These are phyloP conservation scores for Drosophila nannoptera DNA, from an alignment of 1,140 invertebrate species.

Conservation along the genomic window DNA sequence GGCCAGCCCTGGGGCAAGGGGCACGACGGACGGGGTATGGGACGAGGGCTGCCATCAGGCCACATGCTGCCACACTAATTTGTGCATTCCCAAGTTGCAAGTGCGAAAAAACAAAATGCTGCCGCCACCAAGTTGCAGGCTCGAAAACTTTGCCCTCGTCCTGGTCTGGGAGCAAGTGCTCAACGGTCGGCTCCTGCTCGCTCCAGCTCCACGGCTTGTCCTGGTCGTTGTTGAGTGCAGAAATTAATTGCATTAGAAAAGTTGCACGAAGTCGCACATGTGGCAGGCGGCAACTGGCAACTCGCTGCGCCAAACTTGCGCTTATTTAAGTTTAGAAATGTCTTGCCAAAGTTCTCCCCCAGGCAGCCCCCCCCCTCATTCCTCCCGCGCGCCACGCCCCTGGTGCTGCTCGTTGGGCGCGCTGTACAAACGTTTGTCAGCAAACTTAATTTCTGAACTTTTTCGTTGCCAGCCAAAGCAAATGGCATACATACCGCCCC, in stretches of 20 bases:
- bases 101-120: conserved; percentile 68
- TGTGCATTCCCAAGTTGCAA: conserved; percentile 70
- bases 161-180: background rate
- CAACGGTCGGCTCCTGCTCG: background rate
- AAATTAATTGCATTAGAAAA: conserved; percentile 78
- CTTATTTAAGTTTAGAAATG: conserved; percentile 77
- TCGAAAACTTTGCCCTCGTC: conserved; percentile 53
- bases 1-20: conserved; percentile 23
- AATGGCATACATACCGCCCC: conserved; percentile 50
- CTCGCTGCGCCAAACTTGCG: conserved; percentile 59
- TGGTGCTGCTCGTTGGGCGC: conserved; percentile 6
- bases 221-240: conserved; percentile 63
- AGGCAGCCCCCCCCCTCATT: background rate
- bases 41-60: conserved; percentile 10
- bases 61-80: conserved; percentile 75
- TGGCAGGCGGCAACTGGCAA: conserved; percentile 45
- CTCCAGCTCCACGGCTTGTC: background rate
- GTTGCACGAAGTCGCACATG: conserved; percentile 68
- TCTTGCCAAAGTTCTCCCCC: conserved; percentile 54
- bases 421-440: conserved; percentile 72
- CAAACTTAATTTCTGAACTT: conserved; percentile 78
- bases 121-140: conserved; percentile 50
- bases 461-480: conserved; percentile 54
- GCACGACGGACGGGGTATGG: conserved; percentile 2
- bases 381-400: background rate